Evolutionary conservation across 2,113 vertebrate species (phyloP).

Genomic region (Cryptomyrus ogoouensis): DNA sequence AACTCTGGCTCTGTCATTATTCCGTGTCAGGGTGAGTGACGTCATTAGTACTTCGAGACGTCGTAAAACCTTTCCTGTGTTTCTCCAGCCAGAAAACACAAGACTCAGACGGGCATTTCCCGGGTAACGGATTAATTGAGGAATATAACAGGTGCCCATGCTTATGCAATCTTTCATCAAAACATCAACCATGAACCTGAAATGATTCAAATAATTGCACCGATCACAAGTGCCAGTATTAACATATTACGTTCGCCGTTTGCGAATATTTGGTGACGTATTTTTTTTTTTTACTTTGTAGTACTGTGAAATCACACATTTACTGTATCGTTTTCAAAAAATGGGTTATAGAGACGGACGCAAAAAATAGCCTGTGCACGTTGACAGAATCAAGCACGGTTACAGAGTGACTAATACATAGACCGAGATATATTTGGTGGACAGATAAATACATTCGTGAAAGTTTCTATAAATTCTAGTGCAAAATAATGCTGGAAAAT

Average conservation of each 20-base stretch:
- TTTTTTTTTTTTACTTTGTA: neutral
- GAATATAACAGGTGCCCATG: neutral
- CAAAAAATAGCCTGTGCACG: neutral
- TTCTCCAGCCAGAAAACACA: neutral
- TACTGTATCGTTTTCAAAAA: neutral
- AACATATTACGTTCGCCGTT: neutral
- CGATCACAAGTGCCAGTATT: neutral
- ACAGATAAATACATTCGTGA: neutral
- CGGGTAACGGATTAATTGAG: neutral
- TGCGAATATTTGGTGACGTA: neutral
- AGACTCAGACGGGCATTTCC: neutral
- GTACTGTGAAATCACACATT: neutral
- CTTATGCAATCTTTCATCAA: neutral
- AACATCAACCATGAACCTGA: neutral
- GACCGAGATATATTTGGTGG: neutral
- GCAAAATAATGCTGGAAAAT: neutral
- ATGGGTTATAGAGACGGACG: neutral
- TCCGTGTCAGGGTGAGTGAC: neutral
- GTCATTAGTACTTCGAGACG: neutral
- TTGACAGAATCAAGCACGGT: neutral
- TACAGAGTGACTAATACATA: neutral
- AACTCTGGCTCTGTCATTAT: neutral
- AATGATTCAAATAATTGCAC: neutral
- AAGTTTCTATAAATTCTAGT: neutral
- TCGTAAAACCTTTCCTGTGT: slow-evolving; percentile 1